Evolutionary conservation across 2,113 vertebrate species (phyloP).

Genomic region (Carollia perspicillata): DNA sequence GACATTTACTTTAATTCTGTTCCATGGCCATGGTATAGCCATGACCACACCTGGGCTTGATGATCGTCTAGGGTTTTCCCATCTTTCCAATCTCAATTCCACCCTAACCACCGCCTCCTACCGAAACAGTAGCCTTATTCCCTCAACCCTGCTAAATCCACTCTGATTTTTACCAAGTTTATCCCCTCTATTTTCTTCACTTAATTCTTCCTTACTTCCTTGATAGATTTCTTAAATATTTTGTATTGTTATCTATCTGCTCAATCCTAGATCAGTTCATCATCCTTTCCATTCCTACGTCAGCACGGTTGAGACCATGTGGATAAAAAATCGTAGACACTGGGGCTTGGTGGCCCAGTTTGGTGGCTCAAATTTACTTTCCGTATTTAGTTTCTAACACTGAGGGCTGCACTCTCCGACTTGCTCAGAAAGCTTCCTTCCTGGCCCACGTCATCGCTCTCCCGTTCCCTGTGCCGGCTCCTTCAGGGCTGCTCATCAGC

Average conservation of each 20-base stretch:
- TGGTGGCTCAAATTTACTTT: not conserved
- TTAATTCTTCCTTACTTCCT: conserved; percentile 21
- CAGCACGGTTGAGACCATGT: not conserved
- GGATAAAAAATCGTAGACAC: not conserved
- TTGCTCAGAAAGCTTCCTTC: not conserved
- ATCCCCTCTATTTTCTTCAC: not conserved
- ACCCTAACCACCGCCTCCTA: not conserved
- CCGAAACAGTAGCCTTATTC: not conserved
- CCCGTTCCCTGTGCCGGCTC: not conserved
- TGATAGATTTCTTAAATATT: not conserved
- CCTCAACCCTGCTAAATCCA: not conserved
- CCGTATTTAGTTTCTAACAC: not conserved
- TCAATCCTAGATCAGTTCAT: not conserved
- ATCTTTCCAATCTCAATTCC: not conserved
- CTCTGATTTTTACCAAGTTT: not conserved
- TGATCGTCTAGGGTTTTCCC: not conserved
- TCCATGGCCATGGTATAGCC: not conserved
- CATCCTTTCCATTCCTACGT: not conserved
- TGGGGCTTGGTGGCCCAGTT: not conserved
- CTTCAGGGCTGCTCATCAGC: not conserved
- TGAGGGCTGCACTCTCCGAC: not conserved
- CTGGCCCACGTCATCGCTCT: not conserved
- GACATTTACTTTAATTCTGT: not conserved
- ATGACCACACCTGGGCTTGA: not conserved
- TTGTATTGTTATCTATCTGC: not conserved